These are phyloP conservation scores for Eubasilissa splendida DNA, from an alignment of 2,888 invertebrate species.

Conservation along the genomic window DNA sequence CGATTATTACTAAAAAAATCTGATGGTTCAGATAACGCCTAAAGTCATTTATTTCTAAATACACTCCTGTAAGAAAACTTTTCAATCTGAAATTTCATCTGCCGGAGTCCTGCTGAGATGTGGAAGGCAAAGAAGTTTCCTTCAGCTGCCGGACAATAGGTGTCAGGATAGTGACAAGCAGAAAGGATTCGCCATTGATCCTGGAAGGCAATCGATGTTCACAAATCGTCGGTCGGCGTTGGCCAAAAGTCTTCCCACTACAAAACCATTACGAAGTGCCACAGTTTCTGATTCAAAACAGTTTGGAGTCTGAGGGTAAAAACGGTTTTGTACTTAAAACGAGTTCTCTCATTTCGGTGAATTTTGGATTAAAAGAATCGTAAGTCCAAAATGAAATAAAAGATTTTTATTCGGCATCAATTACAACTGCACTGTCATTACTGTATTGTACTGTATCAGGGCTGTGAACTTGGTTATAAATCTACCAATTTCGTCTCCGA, in stretches of 20 bases:
- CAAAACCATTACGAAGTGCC: not conserved
- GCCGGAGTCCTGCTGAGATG: constrained; percentile 19
- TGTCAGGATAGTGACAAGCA: constrained; percentile 43
- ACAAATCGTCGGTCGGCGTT: not conserved
- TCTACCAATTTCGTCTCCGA: too few relatives aligned
- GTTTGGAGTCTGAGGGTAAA: too few relatives aligned
- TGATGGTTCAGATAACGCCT: too few relatives aligned
- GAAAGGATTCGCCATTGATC: constrained; percentile 43
- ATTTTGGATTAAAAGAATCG: not conserved
- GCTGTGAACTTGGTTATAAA: too few relatives aligned
- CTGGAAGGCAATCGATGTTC: constrained; percentile 31
- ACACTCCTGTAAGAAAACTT: constrained; percentile 21
- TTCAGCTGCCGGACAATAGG: constrained; percentile 39
- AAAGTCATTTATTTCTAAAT: not conserved
- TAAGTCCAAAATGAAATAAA: not conserved
- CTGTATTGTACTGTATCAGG: too few relatives aligned
- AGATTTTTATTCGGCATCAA: not conserved
- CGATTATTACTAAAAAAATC: too few relatives aligned
- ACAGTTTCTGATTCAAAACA: too few relatives aligned
- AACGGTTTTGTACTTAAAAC: not conserved
- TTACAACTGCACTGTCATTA: constrained; percentile 24
- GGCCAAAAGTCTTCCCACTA: not conserved
- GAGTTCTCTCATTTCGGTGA: constrained; percentile 2
- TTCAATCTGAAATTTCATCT: not conserved
- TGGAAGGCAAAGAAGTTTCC: constrained; percentile 16